Percentiles rank a stretch among this genome's conserved stretches.
Evolutionary conservation across 2,888 invertebrate species (phyloP).

Genomic region (Epiblema foenella): DNA sequence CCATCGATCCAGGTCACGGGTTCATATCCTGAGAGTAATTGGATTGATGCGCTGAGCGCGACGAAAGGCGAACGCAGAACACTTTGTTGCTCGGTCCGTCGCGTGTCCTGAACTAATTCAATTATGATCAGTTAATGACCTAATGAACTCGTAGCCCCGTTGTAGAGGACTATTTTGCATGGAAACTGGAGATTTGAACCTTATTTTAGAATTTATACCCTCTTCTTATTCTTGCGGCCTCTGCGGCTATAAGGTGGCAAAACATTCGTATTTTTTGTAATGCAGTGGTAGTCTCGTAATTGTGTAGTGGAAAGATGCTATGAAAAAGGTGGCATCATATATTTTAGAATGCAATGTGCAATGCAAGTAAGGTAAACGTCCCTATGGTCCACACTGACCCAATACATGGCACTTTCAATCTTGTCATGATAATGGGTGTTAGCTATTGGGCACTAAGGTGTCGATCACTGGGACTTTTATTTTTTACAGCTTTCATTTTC

Average conservation of each 20-base stretch:
- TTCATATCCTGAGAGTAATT: conserved; percentile 76
- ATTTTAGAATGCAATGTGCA: too few relatives aligned
- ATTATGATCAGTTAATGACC: conserved; percentile 65
- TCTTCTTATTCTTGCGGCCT: too few relatives aligned
- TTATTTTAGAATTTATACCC: too few relatives aligned
- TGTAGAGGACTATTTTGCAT: background rate
- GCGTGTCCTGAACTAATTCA: conserved; percentile 72
- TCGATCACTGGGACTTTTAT: too few relatives aligned
- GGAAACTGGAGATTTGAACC: background rate
- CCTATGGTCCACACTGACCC: too few relatives aligned
- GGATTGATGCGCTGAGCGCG: conserved; percentile 66
- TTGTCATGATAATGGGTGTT: too few relatives aligned
- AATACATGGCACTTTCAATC: too few relatives aligned
- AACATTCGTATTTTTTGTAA: too few relatives aligned
- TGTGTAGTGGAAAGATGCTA: background rate
- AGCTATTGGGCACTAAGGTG: too few relatives aligned
- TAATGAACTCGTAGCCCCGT: conserved; percentile 46
- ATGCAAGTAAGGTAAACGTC: too few relatives aligned
- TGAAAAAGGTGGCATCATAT: background rate
- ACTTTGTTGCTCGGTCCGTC: conserved; percentile 67
- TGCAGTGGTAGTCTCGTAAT: background rate
- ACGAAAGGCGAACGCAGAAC: conserved; percentile 59
- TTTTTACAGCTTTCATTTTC: too few relatives aligned
- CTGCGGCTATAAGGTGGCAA: too few relatives aligned
- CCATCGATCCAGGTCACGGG: conserved; percentile 65